Percentiles rank a stretch among this genome's conserved stretches.
phyloP scores from a whole-genome alignment of 2,888 invertebrate genomes.

The Nymphalis urticae region DNA sequence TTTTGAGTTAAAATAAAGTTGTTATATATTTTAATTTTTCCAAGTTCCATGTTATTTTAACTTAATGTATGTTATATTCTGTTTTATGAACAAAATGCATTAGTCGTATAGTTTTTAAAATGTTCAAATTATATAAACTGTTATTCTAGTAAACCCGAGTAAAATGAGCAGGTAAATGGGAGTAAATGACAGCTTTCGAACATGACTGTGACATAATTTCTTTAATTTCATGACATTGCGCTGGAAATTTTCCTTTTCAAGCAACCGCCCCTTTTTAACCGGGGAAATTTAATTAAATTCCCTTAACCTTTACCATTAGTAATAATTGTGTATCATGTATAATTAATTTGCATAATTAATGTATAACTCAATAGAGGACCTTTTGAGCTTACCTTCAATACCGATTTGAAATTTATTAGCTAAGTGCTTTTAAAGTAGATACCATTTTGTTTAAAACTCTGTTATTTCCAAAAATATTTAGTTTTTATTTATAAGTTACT shows the following conservation, averaged over 20 bases:
- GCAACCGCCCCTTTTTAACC: constrained; percentile 49
- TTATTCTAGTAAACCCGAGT: constrained; percentile 12
- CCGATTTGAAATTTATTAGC: background rate
- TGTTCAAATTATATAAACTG: constrained; percentile 1
- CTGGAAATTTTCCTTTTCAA: constrained; percentile 58
- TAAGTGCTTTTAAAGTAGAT: too few species aligned
- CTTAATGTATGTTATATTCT: too few species aligned
- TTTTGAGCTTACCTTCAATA: background rate
- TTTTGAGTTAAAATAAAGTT: too few species aligned
- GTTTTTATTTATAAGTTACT: too few species aligned
- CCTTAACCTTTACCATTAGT: constrained; percentile 68
- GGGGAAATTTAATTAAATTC: constrained; percentile 67
- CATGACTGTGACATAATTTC: constrained; percentile 53
- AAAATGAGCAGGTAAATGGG: constrained; percentile 12
- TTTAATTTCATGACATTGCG: constrained; percentile 49
- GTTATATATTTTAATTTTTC: too few species aligned
- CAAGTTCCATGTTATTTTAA: too few species aligned
- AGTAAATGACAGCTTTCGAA: constrained; percentile 35
- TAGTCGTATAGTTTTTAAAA: background rate
- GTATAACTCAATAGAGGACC: background rate
- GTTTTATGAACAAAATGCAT: too few species aligned
- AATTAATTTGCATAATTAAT: constrained; percentile 1
- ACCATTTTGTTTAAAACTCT: too few species aligned
- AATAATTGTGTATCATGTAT: constrained; percentile 50
- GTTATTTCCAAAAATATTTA: too few species aligned